Percentiles rank a stretch among this genome's conserved stretches.
These are phyloP conservation scores for Ia io DNA, from an alignment of 2,113 vertebrate genomes.

Conservation along the genomic window DNA sequence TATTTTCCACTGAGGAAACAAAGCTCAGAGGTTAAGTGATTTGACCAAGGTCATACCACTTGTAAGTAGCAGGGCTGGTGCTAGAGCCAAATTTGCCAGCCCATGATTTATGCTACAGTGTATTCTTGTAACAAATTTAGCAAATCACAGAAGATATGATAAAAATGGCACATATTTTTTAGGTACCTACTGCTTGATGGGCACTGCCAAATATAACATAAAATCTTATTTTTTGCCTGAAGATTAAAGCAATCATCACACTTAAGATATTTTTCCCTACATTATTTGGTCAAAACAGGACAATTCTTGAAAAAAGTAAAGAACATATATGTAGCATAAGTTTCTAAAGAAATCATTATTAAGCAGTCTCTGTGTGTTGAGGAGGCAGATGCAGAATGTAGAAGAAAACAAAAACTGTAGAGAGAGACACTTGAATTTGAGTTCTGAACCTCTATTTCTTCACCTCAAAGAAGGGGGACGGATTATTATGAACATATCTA, in stretches of 20 bases:
- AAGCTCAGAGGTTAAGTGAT: not conserved
- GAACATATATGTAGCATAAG: not conserved
- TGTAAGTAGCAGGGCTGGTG: not conserved
- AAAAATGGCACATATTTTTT: not conserved
- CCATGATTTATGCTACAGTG: not conserved
- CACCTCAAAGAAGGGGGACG: not conserved
- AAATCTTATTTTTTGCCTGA: constrained; percentile 11
- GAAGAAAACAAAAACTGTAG: not conserved
- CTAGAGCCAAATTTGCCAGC: not conserved
- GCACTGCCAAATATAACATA: not conserved
- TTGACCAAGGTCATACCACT: not conserved
- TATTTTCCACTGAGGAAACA: not conserved
- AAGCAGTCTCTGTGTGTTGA: not conserved
- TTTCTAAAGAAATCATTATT: not conserved
- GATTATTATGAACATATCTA: not conserved
- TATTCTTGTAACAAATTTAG: not conserved
- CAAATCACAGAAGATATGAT: not conserved
- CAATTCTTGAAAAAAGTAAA: not conserved
- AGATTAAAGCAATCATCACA: not conserved
- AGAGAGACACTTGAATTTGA: not conserved
- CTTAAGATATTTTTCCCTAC: not conserved
- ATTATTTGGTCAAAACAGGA: not conserved
- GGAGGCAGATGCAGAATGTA: not conserved
- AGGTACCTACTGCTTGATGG: not conserved
- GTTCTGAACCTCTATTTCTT: not conserved